Conservation (phyloP, 2,888 invertebrate genomes). For the Drosophila percnosoma region DNA sequence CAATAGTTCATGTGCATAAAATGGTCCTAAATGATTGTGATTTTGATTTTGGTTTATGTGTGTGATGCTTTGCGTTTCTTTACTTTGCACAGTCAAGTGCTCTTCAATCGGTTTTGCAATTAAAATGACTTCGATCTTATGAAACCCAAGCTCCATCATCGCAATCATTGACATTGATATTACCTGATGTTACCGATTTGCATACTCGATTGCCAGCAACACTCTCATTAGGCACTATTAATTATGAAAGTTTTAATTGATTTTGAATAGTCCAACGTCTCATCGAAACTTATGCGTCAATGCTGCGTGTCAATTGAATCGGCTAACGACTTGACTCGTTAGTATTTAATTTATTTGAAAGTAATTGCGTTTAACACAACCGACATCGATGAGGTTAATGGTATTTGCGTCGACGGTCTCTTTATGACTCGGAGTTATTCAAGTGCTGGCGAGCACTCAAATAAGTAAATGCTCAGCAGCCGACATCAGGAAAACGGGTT, state of each 20-base stretch:
- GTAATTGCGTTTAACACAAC: constrained; percentile 48
- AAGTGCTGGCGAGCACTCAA: constrained; percentile 36
- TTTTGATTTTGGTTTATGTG: constrained; percentile 34
- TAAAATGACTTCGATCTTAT: constrained; percentile 24
- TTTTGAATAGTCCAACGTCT: constrained; percentile 29
- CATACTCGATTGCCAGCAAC: constrained; percentile 46
- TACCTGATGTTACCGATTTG: constrained; percentile 43
- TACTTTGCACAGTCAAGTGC: constrained; percentile 19
- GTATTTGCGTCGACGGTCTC: constrained; percentile 37
- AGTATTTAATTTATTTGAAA: constrained; percentile 59
- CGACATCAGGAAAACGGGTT: constrained; percentile 45
- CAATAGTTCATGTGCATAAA: constrained; percentile 56
- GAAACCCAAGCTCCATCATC: not conserved
- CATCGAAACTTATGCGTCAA: constrained; percentile 17
- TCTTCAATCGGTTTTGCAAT: constrained; percentile 35
- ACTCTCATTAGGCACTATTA: constrained; percentile 53
- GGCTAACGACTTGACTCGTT: constrained; percentile 29
- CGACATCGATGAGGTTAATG: constrained; percentile 40
- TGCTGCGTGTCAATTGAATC: constrained; percentile 27
- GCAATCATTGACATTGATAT: constrained; percentile 31
- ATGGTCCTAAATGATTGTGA: constrained; percentile 56
- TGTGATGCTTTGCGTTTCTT: constrained; percentile 9
- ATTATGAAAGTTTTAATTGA: constrained; percentile 66
- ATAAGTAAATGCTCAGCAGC: constrained; percentile 13
- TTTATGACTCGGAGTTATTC: constrained; percentile 45